Conservation (phyloP, 2,888 invertebrate genomes). For the Halocaridina rubra region DNA sequence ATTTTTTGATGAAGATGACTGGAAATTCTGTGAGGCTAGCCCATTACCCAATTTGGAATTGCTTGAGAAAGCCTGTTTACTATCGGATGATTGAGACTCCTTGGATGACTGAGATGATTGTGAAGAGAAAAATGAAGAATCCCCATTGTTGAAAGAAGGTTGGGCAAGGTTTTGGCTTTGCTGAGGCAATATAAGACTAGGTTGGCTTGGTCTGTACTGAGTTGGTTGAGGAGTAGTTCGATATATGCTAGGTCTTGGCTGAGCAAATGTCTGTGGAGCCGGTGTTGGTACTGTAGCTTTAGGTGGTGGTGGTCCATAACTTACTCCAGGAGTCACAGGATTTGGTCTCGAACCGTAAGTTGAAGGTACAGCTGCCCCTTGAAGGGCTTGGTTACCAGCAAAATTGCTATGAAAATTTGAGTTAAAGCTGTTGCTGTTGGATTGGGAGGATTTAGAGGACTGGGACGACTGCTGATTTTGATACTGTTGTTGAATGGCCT, state of each 20-base stretch:
- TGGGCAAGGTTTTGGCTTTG: not conserved
- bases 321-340: not conserved
- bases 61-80: constrained; percentile 11
- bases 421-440: constrained; percentile 13
- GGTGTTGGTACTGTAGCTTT: not conserved
- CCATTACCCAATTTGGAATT: constrained; percentile 9
- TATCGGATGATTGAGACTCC: not conserved
- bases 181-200: not conserved
- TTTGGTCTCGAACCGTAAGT: not conserved
- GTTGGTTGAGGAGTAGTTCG: not conserved
- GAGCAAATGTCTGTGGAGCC: not conserved
- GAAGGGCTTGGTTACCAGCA: not conserved
- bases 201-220: not conserved
- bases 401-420: not conserved
- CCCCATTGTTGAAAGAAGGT: not conserved
- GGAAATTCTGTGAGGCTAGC: not conserved
- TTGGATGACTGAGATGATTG: constrained; percentile 40
- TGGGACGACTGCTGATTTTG: constrained; percentile 24
- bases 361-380: not conserved
- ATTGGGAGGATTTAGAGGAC: not conserved
- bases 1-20: constrained; percentile 21
- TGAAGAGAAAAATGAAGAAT: not conserved
- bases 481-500: not conserved
- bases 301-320: not conserved
- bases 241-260: constrained; percentile 6